Percentiles rank a stretch among this genome's conserved stretches.
phyloP scores from a whole-genome alignment of 1,140 invertebrate genomes.

The Anoplophora glabripennis region DNA sequence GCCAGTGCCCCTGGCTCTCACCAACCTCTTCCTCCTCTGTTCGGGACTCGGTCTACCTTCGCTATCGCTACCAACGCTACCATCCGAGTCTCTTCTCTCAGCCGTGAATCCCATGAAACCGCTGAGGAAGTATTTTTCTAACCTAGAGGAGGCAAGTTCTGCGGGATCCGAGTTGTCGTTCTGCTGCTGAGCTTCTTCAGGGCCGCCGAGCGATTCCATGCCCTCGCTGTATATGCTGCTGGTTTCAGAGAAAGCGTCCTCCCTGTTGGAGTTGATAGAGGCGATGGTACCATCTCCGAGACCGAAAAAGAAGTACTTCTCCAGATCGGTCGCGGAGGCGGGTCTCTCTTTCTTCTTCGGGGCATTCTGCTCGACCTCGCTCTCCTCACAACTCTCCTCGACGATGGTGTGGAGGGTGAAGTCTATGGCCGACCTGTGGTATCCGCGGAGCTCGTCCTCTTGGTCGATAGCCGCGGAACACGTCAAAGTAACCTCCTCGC shows the following conservation, averaged over 20 bases:
- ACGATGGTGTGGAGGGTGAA: conserved; percentile 91
- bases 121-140: conserved; percentile 88
- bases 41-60: conserved; percentile 83
- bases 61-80: conserved; percentile 79
- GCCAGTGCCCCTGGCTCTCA: conserved; percentile 74
- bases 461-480: conserved; percentile 59
- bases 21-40: conserved; percentile 74
- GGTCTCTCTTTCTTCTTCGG: conserved; percentile 58
- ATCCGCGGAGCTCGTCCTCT: conserved; percentile 77
- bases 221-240: conserved; percentile 84
- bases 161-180: conserved; percentile 59
- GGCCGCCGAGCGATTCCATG: conserved; percentile 63
- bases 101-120: conserved; percentile 79
- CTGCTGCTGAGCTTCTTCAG: conserved; percentile 50
- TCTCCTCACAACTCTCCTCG: conserved; percentile 92
- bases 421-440: conserved; percentile 76
- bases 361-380: conserved; percentile 67
- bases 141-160: conserved; percentile 77
- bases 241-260: conserved; percentile 81
- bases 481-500: conserved; percentile 54
- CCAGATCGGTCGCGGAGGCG: conserved; percentile 75
- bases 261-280: conserved; percentile 50
- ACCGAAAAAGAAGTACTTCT: conserved; percentile 89
- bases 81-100: conserved; percentile 72
- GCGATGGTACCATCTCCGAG: conserved; percentile 66